Conservation (phyloP, 35 echinoderm and acorn worm species). For the Strongylocentrotus purpuratus region DNA sequence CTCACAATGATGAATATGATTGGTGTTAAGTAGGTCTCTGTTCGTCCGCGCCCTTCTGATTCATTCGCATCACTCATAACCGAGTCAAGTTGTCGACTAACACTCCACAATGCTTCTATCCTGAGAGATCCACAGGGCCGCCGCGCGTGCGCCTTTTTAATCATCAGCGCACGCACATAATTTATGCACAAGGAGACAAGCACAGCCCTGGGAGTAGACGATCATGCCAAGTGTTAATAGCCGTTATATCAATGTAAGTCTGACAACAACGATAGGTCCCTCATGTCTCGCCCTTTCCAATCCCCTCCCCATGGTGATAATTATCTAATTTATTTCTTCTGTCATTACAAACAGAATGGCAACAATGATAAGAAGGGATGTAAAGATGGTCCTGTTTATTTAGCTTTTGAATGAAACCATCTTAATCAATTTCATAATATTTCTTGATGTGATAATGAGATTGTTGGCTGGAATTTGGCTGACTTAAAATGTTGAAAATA, state of each 20-base stretch:
- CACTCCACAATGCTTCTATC: neutral
- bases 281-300: neutral
- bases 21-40: neutral
- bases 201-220: neutral
- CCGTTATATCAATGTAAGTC: neutral
- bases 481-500: no score
- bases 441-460: neutral
- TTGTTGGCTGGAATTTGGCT: no score
- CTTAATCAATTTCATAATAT: no score
- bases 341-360: neutral
- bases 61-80: neutral
- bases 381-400: neutral
- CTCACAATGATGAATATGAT: neutral
- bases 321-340: neutral
- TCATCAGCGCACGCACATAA: neutral
- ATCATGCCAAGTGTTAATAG: neutral
- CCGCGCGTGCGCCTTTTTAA: neutral
- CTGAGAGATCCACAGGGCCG: neutral
- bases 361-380: neutral
- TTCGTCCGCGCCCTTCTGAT: neutral
- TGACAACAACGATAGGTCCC: neutral
- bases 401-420: no score
- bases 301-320: neutral
- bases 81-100: neutral
- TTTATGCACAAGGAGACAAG: neutral